Evolutionary conservation across 92 coral and sea anemone species (phyloP).

Genomic region (Meandrina meandrites): DNA sequence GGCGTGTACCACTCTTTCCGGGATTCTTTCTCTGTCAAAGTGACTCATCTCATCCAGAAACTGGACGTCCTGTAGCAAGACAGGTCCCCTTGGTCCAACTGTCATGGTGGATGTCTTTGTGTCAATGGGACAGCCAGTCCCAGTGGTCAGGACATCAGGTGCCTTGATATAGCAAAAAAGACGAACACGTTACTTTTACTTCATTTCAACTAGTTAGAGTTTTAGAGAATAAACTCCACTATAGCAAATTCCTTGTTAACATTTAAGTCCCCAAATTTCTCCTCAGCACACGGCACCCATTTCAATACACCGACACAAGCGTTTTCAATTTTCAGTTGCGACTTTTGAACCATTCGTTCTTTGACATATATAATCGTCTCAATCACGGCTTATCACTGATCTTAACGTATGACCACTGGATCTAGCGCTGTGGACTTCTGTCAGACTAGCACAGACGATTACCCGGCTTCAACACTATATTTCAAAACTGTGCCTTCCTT

Average conservation of each 20-base stretch:
- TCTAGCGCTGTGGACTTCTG: neutral
- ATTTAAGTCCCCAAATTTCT: too few relatives aligned
- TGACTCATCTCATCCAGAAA: conserved; percentile 95
- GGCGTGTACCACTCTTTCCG: conserved; percentile 98
- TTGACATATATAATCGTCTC: neutral
- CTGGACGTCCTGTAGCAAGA: conserved; percentile 89
- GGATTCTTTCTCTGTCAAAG: conserved; percentile 97
- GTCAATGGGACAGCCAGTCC: conserved; percentile 80
- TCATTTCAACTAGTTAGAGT: neutral
- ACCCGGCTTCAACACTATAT: neutral
- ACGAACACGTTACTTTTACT: neutral
- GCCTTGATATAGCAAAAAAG: conserved; percentile 23
- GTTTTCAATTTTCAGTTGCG: too few relatives aligned
- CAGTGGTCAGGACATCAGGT: conserved; percentile 73
- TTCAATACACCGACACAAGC: too few relatives aligned
- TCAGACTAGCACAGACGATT: neutral
- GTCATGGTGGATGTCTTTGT: conserved; percentile 91
- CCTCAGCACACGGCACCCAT: too few relatives aligned
- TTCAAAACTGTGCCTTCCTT: neutral
- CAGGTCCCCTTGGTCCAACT: conserved; percentile 89
- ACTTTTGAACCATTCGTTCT: too few relatives aligned
- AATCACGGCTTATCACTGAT: neutral
- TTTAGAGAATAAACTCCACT: too few relatives aligned
- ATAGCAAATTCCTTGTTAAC: too few relatives aligned
- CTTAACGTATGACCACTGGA: neutral